Conservation (phyloP, 2,797 vertebrate genomes). For the Falco rusticolus region DNA sequence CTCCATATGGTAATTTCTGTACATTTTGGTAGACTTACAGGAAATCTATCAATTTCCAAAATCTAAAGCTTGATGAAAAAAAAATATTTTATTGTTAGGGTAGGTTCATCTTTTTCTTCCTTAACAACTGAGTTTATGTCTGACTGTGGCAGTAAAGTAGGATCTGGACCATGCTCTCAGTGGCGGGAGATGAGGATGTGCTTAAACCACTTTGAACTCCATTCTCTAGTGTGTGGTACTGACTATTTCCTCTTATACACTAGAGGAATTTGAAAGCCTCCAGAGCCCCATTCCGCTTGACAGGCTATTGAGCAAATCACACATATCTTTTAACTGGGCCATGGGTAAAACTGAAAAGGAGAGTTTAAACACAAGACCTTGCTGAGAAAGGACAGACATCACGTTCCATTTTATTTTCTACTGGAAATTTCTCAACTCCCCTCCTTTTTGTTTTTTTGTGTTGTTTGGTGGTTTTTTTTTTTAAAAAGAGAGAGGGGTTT, state of each 20-base stretch:
- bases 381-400: neutral
- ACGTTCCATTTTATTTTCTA: neutral
- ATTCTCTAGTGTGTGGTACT: neutral
- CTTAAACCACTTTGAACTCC: constrained; percentile 22
- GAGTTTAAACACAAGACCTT: neutral
- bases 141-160: neutral
- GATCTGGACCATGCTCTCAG: neutral
- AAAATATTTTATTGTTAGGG: neutral
- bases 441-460: neutral
- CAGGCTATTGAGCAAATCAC: neutral
- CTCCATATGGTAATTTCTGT: neutral
- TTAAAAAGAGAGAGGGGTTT: neutral
- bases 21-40: neutral
- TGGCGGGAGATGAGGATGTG: neutral
- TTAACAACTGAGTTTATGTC: neutral
- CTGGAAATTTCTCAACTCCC: neutral
- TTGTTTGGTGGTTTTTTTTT: too few relatives aligned
- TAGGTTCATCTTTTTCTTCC: neutral
- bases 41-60: neutral
- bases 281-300: neutral
- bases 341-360: neutral
- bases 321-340: neutral
- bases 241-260: neutral
- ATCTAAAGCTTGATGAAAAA: neutral
- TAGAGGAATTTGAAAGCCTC: neutral